phyloP scores from a whole-genome alignment of 1,140 invertebrate genomes.

The Frieseomelitta varia region DNA sequence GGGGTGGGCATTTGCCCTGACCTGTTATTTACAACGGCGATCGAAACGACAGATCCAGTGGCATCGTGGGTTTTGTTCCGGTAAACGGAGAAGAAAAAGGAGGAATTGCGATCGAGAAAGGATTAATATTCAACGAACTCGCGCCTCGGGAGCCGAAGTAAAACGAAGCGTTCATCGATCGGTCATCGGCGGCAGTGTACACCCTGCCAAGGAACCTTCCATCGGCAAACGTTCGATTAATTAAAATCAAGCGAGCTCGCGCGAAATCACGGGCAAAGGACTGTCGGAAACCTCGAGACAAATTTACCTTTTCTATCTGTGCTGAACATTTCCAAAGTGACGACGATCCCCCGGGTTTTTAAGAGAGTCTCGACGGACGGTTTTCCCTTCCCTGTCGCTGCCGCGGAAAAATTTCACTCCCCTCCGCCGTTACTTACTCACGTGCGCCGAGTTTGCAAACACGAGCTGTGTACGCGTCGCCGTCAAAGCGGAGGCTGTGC shows the following conservation, averaged over 20 bases:
- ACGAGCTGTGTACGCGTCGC: background rate
- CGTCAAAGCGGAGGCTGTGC: constrained; percentile 27
- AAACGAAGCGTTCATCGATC: constrained; percentile 9
- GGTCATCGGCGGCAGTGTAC: background rate
- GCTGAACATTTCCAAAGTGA: too few species aligned
- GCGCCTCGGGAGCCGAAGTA: background rate
- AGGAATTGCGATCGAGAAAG: background rate
- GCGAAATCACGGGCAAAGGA: background rate
- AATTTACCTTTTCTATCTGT: too few species aligned
- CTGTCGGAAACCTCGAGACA: too few species aligned
- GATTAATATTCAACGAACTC: constrained; percentile 29
- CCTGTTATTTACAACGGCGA: background rate
- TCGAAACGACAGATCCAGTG: background rate
- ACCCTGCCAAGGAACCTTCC: background rate
- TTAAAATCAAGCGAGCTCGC: constrained; percentile 2
- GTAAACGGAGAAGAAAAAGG: background rate
- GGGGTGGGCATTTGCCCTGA: too few species aligned
- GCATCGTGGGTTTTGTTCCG: background rate
- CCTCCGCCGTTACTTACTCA: background rate
- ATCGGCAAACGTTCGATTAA: constrained; percentile 3
- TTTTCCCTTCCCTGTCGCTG: background rate
- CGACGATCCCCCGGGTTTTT: background rate
- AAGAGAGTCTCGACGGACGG: too few species aligned
- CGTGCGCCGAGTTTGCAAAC: constrained; percentile 13
- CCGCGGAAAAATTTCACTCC: constrained; percentile 5